Percentiles rank a stretch among this genome's conserved stretches.
phyloP scores from a whole-genome alignment of 2,797 vertebrate species.

The Monodelphis domestica region DNA sequence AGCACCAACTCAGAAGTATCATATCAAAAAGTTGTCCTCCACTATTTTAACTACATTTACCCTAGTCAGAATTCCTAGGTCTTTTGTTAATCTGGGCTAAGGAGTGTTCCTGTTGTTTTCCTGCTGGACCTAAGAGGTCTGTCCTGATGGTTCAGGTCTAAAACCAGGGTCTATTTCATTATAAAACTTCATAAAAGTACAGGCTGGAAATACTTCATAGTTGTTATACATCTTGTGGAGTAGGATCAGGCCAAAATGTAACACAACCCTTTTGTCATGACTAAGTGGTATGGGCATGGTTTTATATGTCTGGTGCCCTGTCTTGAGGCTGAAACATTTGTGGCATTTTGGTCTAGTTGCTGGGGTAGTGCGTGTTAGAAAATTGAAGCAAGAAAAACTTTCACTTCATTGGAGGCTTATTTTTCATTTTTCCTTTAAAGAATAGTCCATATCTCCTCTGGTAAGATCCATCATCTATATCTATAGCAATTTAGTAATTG shows the following conservation, averaged over 20 bases:
- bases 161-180: not conserved
- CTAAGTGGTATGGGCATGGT: not conserved
- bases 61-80: not conserved
- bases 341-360: not conserved
- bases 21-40: not conserved
- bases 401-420: not conserved
- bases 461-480: no score
- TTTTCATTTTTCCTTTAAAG: not conserved
- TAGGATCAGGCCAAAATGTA: accelerated
- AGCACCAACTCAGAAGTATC: not conserved
- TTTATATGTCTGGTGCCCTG: not conserved
- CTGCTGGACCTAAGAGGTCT: not conserved
- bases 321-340: accelerated
- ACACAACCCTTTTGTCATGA: not conserved
- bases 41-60: not conserved
- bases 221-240: not conserved
- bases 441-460: not conserved
- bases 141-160: not conserved
- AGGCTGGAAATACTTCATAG: not conserved
- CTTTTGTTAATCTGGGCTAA: not conserved
- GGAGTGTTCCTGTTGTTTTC: not conserved
- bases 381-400: not conserved
- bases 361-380: not conserved
- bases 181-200: not conserved
- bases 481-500: not conserved